A percentile compares a stretch with the other conserved stretches of the same genome.
phyloP scores from a whole-genome alignment of 2,888 invertebrate genomes.

The Dryococelus australis region DNA sequence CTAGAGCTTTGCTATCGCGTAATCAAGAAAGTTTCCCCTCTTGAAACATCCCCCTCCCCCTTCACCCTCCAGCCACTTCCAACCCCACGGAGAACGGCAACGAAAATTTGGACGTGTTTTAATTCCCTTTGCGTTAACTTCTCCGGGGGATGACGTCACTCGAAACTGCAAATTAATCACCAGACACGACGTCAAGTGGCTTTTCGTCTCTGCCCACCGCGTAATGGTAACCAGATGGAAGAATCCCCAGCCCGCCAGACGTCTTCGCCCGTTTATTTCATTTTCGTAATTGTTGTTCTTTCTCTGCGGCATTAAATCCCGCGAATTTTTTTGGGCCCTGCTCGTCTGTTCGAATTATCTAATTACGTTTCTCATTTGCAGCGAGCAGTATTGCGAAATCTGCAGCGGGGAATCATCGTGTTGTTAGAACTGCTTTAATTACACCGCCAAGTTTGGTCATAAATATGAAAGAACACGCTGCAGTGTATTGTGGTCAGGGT shows the following conservation, averaged over 20 bases:
- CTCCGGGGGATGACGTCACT: not conserved
- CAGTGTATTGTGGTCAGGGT: no score
- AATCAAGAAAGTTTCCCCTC: slow-evolving; percentile 8
- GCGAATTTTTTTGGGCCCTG: not conserved
- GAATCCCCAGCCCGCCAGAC: not conserved
- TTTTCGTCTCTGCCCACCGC: not conserved
- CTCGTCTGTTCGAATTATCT: not conserved
- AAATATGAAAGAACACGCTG: no score
- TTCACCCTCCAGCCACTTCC: not conserved
- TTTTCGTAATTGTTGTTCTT: not conserved
- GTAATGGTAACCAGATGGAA: not conserved
- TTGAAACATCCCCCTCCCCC: not conserved
- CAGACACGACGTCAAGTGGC: not conserved
- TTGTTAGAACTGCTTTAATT: no score
- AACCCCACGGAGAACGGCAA: not conserved
- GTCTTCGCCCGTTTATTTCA: not conserved
- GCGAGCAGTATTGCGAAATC: not conserved
- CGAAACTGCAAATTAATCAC: slow-evolving; percentile 11
- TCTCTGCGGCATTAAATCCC: not conserved
- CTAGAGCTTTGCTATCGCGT: not conserved
- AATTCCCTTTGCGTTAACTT: not conserved
- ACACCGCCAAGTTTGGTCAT: no score
- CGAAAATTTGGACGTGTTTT: not conserved
- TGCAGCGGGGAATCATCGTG: not conserved
- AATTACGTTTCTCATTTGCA: not conserved